These are phyloP conservation scores for Xestia ashworthii DNA, from an alignment of 2,888 invertebrate species.

Conservation along the genomic window DNA sequence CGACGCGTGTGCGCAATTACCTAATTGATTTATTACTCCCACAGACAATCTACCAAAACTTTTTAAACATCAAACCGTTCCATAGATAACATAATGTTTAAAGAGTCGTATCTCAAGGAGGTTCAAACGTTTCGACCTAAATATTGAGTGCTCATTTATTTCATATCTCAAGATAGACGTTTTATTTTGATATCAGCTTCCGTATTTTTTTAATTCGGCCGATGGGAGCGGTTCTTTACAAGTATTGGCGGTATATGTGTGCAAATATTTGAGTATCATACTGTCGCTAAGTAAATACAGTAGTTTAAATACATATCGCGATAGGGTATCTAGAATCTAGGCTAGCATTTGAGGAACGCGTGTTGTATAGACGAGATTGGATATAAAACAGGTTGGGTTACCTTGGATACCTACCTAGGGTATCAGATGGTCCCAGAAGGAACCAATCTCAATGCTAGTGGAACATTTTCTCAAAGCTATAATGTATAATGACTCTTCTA, in stretches of 20 bases:
- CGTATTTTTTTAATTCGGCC: constrained; percentile 59
- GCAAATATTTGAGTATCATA: constrained; percentile 52
- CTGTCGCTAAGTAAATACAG: constrained; percentile 39
- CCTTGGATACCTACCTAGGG: not conserved
- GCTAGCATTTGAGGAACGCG: constrained; percentile 6
- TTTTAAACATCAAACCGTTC: constrained; percentile 47
- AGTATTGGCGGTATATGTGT: constrained; percentile 26
- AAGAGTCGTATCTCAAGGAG: constrained; percentile 79
- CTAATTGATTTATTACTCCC: constrained; percentile 63
- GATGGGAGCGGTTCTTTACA: constrained; percentile 43
- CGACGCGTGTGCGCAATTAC: constrained; percentile 59
- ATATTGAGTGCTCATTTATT: constrained; percentile 78
- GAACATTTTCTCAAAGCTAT: not conserved
- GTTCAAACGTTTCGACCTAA: constrained; percentile 81
- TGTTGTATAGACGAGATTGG: constrained; percentile 11
- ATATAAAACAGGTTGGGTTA: not conserved
- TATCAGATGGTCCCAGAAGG: not conserved
- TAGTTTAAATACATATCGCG: constrained; percentile 29
- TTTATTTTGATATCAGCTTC: constrained; percentile 71
- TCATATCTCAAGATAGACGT: constrained; percentile 72
- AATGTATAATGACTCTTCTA: not conserved
- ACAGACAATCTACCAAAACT: constrained; percentile 54
- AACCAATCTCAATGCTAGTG: not conserved
- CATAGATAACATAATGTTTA: constrained; percentile 71
- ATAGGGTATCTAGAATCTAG: constrained; percentile 14